These are phyloP conservation scores for Sycobia sp. DNA, from an alignment of 1,140 invertebrate species.

Conservation along the genomic window DNA sequence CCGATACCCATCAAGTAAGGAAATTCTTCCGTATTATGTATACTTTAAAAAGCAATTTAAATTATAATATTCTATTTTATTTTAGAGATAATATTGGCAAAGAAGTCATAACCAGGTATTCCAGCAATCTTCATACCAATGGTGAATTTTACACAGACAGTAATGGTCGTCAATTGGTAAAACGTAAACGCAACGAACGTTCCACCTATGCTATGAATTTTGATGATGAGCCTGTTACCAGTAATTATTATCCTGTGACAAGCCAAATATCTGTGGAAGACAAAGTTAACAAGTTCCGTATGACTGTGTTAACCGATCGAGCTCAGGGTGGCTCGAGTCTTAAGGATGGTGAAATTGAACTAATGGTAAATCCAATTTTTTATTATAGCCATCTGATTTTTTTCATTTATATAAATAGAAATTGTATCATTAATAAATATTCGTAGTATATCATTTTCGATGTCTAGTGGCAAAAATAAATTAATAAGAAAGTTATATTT, in stretches of 20 bases:
- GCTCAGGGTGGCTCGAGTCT: conserved; percentile 86
- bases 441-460: no score
- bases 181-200: conserved; percentile 73
- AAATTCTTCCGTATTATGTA: conserved; percentile 20
- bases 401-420: no score
- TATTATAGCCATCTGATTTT: no score
- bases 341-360: conserved; percentile 74
- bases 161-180: conserved; percentile 88
- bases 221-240: conserved; percentile 77
- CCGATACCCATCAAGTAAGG: conserved; percentile 83
- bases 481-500: no score
- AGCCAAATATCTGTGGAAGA: conserved; percentile 77
- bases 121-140: conserved; percentile 68
- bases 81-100: conserved; percentile 73
- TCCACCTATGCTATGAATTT: conserved; percentile 74
- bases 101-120: conserved; percentile 80
- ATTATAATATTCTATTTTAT: conserved; percentile 23
- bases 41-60: conserved; percentile 31
- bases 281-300: conserved; percentile 57
- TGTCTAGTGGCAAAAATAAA: no score
- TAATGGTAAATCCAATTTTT: conserved; percentile 79
- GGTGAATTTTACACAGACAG: conserved; percentile 89
- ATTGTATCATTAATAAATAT: no score
- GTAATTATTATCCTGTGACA: conserved; percentile 95
- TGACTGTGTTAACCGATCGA: conserved; percentile 81